phyloP scores from a whole-genome alignment of 2,797 vertebrate species.

The Natrix natrix region DNA sequence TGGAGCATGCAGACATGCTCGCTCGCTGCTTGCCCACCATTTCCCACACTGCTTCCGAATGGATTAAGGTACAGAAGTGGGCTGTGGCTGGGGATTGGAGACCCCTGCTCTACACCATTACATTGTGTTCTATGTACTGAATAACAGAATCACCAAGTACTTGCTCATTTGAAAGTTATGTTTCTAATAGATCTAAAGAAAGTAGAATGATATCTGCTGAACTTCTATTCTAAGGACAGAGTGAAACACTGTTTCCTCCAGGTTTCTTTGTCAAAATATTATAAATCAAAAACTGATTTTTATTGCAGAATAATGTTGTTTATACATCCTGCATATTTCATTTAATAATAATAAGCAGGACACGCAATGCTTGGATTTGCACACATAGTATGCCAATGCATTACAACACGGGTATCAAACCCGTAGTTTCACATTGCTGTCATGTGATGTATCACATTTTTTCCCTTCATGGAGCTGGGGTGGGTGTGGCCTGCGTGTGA shows the following conservation, averaged over 20 bases:
- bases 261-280: background rate
- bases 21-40: no score
- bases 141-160: background rate
- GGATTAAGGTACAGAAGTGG: no score
- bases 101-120: background rate
- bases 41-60: no score
- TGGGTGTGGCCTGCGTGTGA: no score
- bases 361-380: no score
- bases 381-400: no score
- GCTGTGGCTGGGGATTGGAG: no score
- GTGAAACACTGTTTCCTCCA: background rate
- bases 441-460: no score
- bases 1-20: no score
- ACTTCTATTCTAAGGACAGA: background rate
- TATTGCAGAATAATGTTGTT: background rate
- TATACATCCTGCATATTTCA: background rate
- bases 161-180: background rate
- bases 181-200: background rate
- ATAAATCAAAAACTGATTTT: background rate
- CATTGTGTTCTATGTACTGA: background rate
- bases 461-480: no score
- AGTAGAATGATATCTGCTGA: background rate
- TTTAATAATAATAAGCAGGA: background rate
- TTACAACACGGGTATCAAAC: no score
- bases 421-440: no score